These are phyloP conservation scores for Naso thynnoides DNA, from an alignment of 2,797 vertebrate genomes.

Conservation along the genomic window DNA sequence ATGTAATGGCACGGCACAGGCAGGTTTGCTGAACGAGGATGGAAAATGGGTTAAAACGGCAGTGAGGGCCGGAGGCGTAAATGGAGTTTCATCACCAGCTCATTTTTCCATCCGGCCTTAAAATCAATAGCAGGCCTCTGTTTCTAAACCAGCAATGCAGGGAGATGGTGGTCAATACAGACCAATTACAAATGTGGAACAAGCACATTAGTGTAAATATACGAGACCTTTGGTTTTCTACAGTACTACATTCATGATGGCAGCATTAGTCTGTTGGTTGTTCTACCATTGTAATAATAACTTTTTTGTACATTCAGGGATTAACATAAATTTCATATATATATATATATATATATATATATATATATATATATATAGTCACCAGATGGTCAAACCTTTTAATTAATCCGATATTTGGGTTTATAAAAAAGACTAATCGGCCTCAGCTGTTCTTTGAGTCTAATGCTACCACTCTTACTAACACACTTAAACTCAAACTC, in stretches of 20 bases:
- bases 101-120: constrained; percentile 57
- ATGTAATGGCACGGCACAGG: constrained; percentile 13
- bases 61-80: constrained; percentile 37
- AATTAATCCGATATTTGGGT: too few species aligned
- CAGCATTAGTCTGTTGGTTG: too few species aligned
- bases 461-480: not conserved
- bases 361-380: too few species aligned
- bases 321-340: too few species aligned
- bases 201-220: constrained; percentile 3
- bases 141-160: constrained; percentile 47
- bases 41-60: constrained; percentile 37
- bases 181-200: constrained; percentile 41
- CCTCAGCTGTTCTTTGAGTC: not conserved
- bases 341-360: too few species aligned
- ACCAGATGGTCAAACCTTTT: too few species aligned
- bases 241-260: too few species aligned
- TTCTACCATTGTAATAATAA: too few species aligned
- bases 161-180: constrained; percentile 47
- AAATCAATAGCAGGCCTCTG: constrained; percentile 70
- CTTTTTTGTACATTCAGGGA: too few species aligned
- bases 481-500: too few species aligned
- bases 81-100: constrained; percentile 44
- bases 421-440: too few species aligned
- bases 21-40: constrained; percentile 33
- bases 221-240: not conserved